phyloP scores from a whole-genome alignment of 2,113 vertebrate genomes.

The Scolopax mira region DNA sequence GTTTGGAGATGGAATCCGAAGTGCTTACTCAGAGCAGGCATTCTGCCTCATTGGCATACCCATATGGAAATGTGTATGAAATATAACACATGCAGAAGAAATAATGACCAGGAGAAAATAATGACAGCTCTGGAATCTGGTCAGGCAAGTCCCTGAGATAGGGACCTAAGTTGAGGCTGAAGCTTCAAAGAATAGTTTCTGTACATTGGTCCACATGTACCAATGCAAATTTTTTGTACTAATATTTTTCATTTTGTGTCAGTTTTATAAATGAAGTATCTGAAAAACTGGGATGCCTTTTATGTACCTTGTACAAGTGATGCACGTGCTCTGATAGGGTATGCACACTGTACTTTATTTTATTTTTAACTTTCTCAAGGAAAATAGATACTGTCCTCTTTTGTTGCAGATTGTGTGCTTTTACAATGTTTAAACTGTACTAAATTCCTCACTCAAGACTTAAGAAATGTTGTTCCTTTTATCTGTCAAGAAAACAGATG shows the following conservation, averaged over 20 bases:
- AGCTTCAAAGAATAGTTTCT: background rate
- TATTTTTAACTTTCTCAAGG: background rate
- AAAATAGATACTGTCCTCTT: background rate
- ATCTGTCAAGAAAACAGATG: background rate
- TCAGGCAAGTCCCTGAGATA: background rate
- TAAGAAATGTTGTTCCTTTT: background rate
- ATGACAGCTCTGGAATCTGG: background rate
- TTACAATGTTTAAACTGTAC: background rate
- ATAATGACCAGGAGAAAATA: background rate
- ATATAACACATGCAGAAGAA: background rate
- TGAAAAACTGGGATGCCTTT: background rate
- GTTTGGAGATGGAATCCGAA: slow-evolving; percentile 4
- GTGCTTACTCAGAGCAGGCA: slow-evolving; percentile 25
- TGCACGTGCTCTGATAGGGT: background rate
- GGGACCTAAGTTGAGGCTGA: background rate
- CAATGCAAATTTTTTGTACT: background rate
- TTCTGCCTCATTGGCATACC: background rate
- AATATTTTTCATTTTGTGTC: background rate
- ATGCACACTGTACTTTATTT: background rate
- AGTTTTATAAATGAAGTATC: background rate
- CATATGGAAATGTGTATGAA: background rate
- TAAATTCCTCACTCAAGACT: background rate
- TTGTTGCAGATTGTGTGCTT: background rate
- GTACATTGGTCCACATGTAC: background rate
- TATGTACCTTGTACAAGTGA: background rate